Evolutionary conservation across 30 jellyfish, hydroid and myxozoan species (phyloP).

Genomic region (Phacellophora camtschatica): DNA sequence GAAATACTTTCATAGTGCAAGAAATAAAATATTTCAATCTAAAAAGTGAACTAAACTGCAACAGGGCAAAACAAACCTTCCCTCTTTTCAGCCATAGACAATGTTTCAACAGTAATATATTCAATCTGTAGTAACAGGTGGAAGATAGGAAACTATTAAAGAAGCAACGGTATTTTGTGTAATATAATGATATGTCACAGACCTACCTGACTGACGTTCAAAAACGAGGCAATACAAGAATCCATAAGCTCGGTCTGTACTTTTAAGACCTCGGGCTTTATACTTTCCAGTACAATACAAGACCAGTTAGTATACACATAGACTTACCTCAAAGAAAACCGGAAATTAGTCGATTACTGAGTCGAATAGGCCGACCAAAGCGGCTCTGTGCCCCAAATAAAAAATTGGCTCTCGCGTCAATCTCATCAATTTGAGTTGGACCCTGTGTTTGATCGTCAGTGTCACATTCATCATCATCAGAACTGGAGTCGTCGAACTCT

Average conservation of each 20-base stretch:
- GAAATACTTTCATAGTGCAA: not conserved
- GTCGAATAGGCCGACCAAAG: constrained; percentile 42
- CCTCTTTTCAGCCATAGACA: not conserved
- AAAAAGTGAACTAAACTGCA: not conserved
- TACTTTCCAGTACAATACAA: not conserved
- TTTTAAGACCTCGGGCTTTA: too few species aligned
- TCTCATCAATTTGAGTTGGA: constrained; percentile 18
- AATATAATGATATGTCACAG: not conserved
- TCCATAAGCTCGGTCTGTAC: constrained; percentile 17
- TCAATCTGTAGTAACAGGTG: not conserved
- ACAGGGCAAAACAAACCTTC: not conserved
- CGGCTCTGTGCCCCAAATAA: constrained; percentile 32
- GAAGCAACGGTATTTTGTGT: not conserved
- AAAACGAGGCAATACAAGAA: constrained; percentile 14
- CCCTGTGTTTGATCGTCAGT: constrained; percentile 12
- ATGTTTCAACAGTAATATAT: not conserved
- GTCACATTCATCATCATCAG: constrained; percentile 19
- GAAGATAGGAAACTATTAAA: not conserved
- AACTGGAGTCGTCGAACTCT: constrained; percentile 27
- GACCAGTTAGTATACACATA: not conserved
- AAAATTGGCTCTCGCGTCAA: constrained; percentile 1
- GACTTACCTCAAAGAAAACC: constrained; percentile 26
- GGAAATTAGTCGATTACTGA: constrained; percentile 35
- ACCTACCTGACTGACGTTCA: constrained; percentile 2
- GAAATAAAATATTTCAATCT: not conserved